phyloP scores from a whole-genome alignment of 2,113 vertebrate genomes.

The Tragelaphus imberbis region DNA sequence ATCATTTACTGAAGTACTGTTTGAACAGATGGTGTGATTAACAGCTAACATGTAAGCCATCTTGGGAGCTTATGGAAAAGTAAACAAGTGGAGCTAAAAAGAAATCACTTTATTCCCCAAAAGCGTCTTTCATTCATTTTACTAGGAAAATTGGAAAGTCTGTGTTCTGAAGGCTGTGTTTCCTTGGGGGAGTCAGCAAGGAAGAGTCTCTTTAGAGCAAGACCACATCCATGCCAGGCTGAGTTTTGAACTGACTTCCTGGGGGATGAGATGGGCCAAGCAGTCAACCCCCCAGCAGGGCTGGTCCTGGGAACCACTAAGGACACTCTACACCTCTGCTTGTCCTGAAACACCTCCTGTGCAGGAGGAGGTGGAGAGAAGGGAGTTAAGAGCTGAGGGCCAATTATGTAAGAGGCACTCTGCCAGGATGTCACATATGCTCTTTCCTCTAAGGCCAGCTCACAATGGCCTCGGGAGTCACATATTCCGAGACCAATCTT shows the following conservation, averaged over 20 bases:
- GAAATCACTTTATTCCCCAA: conserved; percentile 77
- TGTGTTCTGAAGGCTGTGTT: conserved; percentile 47
- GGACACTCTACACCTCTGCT: not conserved
- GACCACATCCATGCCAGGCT: not conserved
- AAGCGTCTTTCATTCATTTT: conserved; percentile 80
- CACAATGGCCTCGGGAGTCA: too few relatives aligned
- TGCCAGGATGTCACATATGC: not conserved
- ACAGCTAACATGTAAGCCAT: conserved; percentile 84
- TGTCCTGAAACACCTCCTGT: not conserved
- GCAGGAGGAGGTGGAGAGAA: not conserved
- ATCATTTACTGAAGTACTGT: conserved; percentile 78
- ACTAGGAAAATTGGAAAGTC: conserved; percentile 68
- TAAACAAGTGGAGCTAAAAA: conserved; percentile 77
- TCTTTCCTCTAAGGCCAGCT: too few relatives aligned
- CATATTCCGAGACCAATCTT: not conserved
- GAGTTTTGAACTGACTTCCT: not conserved
- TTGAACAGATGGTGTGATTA: conserved; percentile 86
- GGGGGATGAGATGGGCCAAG: not conserved
- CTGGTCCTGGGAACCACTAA: not conserved
- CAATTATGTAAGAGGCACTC: not conserved
- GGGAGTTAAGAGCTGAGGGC: not conserved
- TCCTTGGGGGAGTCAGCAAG: conserved; percentile 25
- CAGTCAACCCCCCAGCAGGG: not conserved
- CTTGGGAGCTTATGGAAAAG: conserved; percentile 82
- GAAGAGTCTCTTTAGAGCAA: not conserved